Conservation (phyloP, 1,140 invertebrate genomes). For the Procambarus virginalis region DNA sequence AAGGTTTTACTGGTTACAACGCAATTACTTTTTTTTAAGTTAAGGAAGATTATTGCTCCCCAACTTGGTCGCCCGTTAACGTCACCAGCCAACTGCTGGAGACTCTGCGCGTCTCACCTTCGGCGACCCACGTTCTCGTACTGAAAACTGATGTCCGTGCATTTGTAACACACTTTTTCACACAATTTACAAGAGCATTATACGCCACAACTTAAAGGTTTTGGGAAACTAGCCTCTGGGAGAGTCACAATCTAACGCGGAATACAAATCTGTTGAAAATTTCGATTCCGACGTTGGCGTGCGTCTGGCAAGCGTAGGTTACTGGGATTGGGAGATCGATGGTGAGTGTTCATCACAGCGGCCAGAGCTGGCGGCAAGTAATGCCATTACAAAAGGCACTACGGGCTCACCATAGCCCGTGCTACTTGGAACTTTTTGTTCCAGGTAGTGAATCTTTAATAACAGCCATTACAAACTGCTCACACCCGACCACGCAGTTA, state of each 20-base stretch:
- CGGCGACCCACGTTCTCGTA: not conserved
- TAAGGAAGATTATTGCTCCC: not conserved
- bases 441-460: too few species aligned
- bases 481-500: too few species aligned
- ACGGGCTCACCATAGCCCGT: too few species aligned
- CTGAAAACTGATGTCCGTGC: not conserved
- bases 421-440: too few species aligned
- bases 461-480: too few species aligned
- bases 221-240: not conserved
- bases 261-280: not conserved
- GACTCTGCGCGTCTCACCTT: not conserved
- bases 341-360: not conserved
- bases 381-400: too few species aligned
- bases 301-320: not conserved
- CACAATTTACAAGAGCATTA: not conserved
- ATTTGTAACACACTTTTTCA: not conserved
- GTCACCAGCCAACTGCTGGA: slow-evolving; percentile 1
- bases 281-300: not conserved
- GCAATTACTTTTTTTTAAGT: not conserved
- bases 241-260: too few species aligned
- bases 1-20: not conserved
- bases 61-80: not conserved
- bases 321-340: not conserved
- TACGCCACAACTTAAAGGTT: not conserved
- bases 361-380: too few species aligned